Percentiles rank a stretch among this genome's conserved stretches.
phyloP scores from a whole-genome alignment of 2,888 invertebrate species.

The Lacanobia wlatinum region DNA sequence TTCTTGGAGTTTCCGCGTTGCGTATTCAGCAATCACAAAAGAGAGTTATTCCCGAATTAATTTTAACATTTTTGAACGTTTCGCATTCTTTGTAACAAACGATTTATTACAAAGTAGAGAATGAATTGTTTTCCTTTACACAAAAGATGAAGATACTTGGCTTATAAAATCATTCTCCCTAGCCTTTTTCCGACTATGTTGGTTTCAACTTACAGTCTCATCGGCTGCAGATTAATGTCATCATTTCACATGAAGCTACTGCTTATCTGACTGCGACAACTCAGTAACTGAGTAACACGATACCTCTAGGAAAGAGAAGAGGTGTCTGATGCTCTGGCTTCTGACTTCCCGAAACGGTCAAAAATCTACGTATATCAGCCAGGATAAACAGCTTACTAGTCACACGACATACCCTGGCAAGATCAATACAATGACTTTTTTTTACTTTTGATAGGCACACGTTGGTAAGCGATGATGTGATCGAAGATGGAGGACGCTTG shows the following conservation, averaged over 20 bases:
- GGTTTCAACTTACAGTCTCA: background rate
- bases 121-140: background rate
- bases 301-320: too few species aligned
- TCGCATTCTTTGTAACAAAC: constrained; percentile 20
- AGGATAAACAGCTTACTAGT: too few species aligned
- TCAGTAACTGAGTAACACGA: background rate
- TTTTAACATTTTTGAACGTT: constrained; percentile 18
- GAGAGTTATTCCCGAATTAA: constrained; percentile 25
- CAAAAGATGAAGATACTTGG: background rate
- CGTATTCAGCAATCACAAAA: constrained; percentile 34
- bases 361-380: too few species aligned
- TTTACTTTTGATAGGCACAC: too few species aligned
- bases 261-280: background rate
- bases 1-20: constrained; percentile 4
- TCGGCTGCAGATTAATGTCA: background rate
- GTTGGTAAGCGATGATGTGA: too few species aligned
- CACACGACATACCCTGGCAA: background rate
- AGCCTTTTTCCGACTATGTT: background rate
- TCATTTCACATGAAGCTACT: background rate
- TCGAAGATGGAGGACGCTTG: too few species aligned
- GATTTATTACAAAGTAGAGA: background rate
- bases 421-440: background rate
- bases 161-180: background rate
- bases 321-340: too few species aligned
- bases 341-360: too few species aligned